Evolutionary conservation across 2,113 vertebrate species (phyloP), one percentile per base, ranked within the genome.

Genomic region (Leuciscus idus): DNA sequence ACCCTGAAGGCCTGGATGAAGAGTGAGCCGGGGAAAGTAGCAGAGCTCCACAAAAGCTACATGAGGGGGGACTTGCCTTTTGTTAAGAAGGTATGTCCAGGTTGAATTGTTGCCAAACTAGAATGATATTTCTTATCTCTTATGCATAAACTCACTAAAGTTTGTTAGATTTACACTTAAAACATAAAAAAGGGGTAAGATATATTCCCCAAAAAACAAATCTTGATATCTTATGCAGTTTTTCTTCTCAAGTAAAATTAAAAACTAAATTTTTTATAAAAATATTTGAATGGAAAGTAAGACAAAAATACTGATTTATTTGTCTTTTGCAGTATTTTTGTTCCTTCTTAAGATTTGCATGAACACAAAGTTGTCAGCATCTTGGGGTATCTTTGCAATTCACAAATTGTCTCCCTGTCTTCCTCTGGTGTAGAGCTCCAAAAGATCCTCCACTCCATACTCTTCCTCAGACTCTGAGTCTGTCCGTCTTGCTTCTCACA

Each of bases 1-100:
- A 96, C 97, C 0, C 96, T 99, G 30, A 95, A 95, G 6, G 96
- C 97, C 57, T 95, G 97, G 95, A 99, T 99, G 93, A 96, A 94
- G 9, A 96, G 93, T 76, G 95, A 98, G 7, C 98, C 97, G 0
- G 94, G 92, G 46, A 98, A 97, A 86, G 94, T 95, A 66, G 95
- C 95, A 0, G 96, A 96, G 21, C 95, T 98, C 26, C 97, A 96
- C 86, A 94, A 93, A 1, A 96, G 95, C 89, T 98, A 97, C 92
- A 95, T 96, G 75, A 94, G 93, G 78, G 96, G 97, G 0, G 95
- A 96, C 0, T 93, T 97, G 0, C 95, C 96, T 43, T 96, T 95
- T 86, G 92, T 95, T 23, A 96, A 85, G 80, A 89, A 84, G 88
- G 88, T 84, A 39, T 75, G 62, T 74, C 30, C 23, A 76, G n/a